Conservation (phyloP, 2,888 invertebrate species). For the Acrobasis suavella region DNA sequence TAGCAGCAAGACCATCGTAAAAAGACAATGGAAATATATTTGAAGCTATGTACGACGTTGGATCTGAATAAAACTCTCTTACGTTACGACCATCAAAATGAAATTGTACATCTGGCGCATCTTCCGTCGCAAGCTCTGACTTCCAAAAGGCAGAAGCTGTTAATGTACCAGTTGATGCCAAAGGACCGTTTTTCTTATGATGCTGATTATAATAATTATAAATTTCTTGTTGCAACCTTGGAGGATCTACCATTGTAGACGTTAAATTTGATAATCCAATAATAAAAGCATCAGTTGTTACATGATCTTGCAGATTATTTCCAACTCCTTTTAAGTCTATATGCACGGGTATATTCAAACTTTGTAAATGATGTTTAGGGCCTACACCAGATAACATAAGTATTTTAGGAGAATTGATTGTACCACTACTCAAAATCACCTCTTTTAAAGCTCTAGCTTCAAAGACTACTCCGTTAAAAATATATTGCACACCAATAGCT, state of each 20-base stretch:
- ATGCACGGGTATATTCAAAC: conserved; percentile 79
- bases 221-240: conserved; percentile 67
- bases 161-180: conserved; percentile 79
- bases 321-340: conserved; percentile 86
- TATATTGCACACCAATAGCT: conserved; percentile 68
- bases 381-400: conserved; percentile 87
- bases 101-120: conserved; percentile 85
- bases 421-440: conserved; percentile 83
- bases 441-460: conserved; percentile 81
- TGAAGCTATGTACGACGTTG: conserved; percentile 71
- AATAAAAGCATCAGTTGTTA: conserved; percentile 83
- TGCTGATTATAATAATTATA: conserved; percentile 63
- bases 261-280: conserved; percentile 77
- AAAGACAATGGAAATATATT: conserved; percentile 82
- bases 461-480: conserved; percentile 65
- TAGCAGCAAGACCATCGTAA: conserved; percentile 83
- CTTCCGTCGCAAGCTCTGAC: conserved; percentile 69
- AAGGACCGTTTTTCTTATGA: conserved; percentile 72
- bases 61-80: conserved; percentile 82
- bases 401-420: conserved; percentile 84
- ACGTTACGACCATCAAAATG: conserved; percentile 84
- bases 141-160: conserved; percentile 84
- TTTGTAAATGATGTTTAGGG: conserved; percentile 77
- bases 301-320: conserved; percentile 88
- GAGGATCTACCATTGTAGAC: conserved; percentile 65